Conservation (phyloP, 2,888 invertebrate species). For the Perizoma flavofasciatum region DNA sequence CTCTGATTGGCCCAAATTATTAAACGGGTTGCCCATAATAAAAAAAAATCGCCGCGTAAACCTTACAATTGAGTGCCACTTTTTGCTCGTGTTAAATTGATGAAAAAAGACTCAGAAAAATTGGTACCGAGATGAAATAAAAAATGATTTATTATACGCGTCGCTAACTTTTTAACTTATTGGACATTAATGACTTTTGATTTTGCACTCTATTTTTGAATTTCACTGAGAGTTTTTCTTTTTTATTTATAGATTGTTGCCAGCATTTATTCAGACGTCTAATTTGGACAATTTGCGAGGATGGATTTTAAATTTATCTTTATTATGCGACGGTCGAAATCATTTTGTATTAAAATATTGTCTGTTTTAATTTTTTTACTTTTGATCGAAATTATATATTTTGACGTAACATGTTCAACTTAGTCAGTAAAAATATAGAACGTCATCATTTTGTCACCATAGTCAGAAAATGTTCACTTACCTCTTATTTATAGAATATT, state of each 20-base stretch:
- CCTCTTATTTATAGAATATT: too few relatives aligned
- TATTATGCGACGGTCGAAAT: slow-evolving; percentile 35
- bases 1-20: slow-evolving; percentile 73
- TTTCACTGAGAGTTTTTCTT: slow-evolving; percentile 50
- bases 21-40: slow-evolving; percentile 76
- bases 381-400: slow-evolving; percentile 10
- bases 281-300: slow-evolving; percentile 51
- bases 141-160: slow-evolving; percentile 81
- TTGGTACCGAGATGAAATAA: slow-evolving; percentile 77
- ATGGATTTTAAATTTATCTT: slow-evolving; percentile 45
- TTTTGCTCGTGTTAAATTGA: slow-evolving; percentile 81
- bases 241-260: slow-evolving; percentile 60
- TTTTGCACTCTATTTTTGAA: slow-evolving; percentile 69
- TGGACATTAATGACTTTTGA: slow-evolving; percentile 82
- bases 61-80: slow-evolving; percentile 80
- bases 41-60: slow-evolving; percentile 71
- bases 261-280: slow-evolving; percentile 49
- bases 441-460: too few relatives aligned
- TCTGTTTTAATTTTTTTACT: slow-evolving; percentile 37
- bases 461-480: too few relatives aligned
- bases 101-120: slow-evolving; percentile 79
- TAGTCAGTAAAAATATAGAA: too few relatives aligned
- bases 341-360: slow-evolving; percentile 34
- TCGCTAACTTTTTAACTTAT: slow-evolving; percentile 81
- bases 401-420: too few relatives aligned